Evolutionary conservation across 2,113 vertebrate species (phyloP).

Genomic region (Harpagus bidentatus): DNA sequence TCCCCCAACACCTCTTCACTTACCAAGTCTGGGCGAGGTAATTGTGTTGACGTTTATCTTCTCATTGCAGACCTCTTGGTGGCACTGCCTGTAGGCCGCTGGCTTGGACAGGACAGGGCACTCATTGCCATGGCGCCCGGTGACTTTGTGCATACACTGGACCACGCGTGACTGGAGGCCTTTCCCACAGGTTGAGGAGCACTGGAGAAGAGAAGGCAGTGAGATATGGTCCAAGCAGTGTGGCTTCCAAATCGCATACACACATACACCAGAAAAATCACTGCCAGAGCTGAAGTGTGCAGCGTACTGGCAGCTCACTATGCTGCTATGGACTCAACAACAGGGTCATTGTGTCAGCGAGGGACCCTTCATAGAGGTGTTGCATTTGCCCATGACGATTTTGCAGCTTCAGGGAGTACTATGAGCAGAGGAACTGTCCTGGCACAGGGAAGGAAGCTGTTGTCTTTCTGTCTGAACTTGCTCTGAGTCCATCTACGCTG

Average conservation of each 20-base stretch:
- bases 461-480: background rate
- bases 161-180: conserved; percentile 95
- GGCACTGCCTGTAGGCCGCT: conserved; percentile 87
- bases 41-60: conserved; percentile 92
- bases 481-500: background rate
- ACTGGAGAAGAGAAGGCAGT: conserved; percentile 74
- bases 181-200: conserved; percentile 92
- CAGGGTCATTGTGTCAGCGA: background rate
- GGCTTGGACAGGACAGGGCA: conserved; percentile 83
- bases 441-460: background rate
- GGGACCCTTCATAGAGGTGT: background rate
- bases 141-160: conserved; percentile 97
- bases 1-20: conserved; percentile 34
- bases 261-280: background rate
- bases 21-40: conserved; percentile 93
- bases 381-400: background rate
- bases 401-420: background rate
- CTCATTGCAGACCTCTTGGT: conserved; percentile 86
- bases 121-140: conserved; percentile 90
- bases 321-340: background rate
- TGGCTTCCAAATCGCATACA: background rate
- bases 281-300: background rate
- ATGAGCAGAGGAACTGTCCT: background rate
- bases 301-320: background rate
- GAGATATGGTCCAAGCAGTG: background rate